Percentiles rank a stretch among this genome's conserved stretches.
Evolutionary conservation across 2,888 invertebrate genomes (phyloP).

Genomic region (Amiota mariae): DNA sequence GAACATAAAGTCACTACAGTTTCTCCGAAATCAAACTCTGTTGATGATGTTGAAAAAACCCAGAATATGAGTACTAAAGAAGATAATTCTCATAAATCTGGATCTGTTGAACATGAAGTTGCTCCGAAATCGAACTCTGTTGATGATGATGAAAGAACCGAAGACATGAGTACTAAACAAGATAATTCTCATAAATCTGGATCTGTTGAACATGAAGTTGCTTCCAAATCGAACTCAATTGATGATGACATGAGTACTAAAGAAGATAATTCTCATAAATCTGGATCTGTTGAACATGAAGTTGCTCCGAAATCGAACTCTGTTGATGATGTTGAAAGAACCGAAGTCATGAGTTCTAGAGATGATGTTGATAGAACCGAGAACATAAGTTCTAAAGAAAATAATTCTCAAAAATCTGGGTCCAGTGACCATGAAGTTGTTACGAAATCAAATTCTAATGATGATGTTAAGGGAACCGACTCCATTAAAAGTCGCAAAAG

Average conservation of each 20-base stretch:
- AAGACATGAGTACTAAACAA: too few relatives aligned
- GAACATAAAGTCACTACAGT: too few relatives aligned
- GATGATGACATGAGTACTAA: too few relatives aligned
- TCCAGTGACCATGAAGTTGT: not conserved
- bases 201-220: too few relatives aligned
- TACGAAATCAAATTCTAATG: not conserved
- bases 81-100: too few relatives aligned
- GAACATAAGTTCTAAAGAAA: not conserved
- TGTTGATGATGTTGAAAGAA: conserved; percentile 30
- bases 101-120: too few relatives aligned
- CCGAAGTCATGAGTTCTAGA: not conserved
- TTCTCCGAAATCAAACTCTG: conserved; percentile 4
- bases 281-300: not conserved
- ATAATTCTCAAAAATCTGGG: not conserved
- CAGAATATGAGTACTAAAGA: too few relatives aligned
- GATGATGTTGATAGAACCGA: conserved; percentile 31
- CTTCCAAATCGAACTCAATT: too few relatives aligned
- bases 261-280: not conserved
- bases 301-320: not conserved
- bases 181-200: too few relatives aligned
- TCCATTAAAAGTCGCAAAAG: conserved; percentile 32
- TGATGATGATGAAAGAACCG: too few relatives aligned
- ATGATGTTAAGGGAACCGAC: conserved; percentile 33
- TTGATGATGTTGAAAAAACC: too few relatives aligned
- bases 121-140: too few relatives aligned